Conservation (phyloP, 1,140 invertebrate genomes). For the Conus betulinus region DNA sequence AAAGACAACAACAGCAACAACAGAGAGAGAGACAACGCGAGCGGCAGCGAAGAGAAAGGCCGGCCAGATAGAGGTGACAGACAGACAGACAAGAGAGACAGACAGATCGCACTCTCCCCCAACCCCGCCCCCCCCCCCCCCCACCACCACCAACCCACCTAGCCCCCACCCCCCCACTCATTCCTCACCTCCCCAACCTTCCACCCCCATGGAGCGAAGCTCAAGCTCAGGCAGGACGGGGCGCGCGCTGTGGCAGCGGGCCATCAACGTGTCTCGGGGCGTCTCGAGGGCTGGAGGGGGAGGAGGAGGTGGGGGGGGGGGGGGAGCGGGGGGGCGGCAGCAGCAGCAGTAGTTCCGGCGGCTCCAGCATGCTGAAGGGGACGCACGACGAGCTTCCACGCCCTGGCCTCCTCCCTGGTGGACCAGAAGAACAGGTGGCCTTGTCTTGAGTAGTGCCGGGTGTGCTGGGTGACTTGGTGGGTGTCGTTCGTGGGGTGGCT, state of each 20-base stretch:
- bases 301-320: not conserved
- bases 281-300: not conserved
- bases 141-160: not conserved
- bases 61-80: not conserved
- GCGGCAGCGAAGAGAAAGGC: not conserved
- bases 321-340: not conserved
- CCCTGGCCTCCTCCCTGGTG: constrained; percentile 17
- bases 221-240: not conserved
- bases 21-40: not conserved
- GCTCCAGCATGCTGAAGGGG: not conserved
- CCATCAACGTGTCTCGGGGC: not conserved
- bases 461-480: too few species aligned
- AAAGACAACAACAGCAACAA: too few species aligned
- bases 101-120: not conserved
- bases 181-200: not conserved
- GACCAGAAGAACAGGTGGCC: constrained; percentile 26
- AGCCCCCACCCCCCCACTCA: not conserved
- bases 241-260: constrained; percentile 22
- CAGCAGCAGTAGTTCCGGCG: not conserved
- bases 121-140: not conserved
- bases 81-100: not conserved
- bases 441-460: too few species aligned
- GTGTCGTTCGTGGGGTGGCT: too few species aligned
- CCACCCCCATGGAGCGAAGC: constrained; percentile 4
- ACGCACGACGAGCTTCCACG: not conserved